Evolutionary conservation across 2,113 vertebrate species (phyloP).

Genomic region (Uropsilus gracilis): DNA sequence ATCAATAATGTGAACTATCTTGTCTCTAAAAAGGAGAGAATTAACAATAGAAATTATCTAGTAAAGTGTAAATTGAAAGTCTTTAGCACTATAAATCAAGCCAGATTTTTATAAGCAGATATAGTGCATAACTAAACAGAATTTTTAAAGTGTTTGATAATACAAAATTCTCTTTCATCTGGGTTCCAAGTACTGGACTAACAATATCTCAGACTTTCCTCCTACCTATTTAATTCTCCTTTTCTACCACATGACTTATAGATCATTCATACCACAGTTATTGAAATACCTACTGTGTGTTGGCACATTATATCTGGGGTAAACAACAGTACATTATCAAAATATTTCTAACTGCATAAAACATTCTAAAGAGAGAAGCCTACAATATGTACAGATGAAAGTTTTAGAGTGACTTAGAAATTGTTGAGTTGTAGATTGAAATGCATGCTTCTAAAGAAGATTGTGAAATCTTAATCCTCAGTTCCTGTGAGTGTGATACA

Average conservation of each 20-base stretch:
- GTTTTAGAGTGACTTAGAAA: background rate
- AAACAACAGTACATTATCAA: background rate
- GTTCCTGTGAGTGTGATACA: background rate
- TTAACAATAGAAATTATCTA: background rate
- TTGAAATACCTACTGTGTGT: background rate
- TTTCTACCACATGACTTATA: background rate
- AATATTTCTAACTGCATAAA: background rate
- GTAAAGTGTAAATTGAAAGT: background rate
- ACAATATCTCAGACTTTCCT: too few relatives aligned
- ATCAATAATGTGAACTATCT: background rate
- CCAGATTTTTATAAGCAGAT: background rate
- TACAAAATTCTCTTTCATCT: too few relatives aligned
- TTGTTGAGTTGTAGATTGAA: background rate
- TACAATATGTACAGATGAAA: background rate
- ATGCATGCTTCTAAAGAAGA: background rate
- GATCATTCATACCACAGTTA: background rate
- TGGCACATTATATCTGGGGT: background rate
- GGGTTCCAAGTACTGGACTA: too few relatives aligned
- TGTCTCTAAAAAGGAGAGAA: background rate
- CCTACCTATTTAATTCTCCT: background rate
- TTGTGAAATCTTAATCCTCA: background rate
- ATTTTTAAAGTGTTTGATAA: background rate
- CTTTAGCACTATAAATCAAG: background rate
- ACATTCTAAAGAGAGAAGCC: background rate
- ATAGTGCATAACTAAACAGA: background rate